These are phyloP conservation scores for Hydrophis major DNA, from an alignment of 2,797 vertebrate genomes.

Conservation along the genomic window DNA sequence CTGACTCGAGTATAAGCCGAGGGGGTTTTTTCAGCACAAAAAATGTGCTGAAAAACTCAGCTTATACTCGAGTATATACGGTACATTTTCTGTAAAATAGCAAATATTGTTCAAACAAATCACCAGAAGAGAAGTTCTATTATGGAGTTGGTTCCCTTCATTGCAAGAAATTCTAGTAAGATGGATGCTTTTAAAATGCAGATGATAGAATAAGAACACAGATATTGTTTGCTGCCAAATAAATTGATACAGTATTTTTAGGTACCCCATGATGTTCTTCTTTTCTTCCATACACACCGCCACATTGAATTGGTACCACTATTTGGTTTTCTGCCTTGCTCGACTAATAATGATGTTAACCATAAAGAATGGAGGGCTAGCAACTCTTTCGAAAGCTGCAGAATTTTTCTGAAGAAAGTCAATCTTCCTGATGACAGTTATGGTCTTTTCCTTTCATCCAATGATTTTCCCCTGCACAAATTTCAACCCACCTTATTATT, in stretches of 20 bases:
- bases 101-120: slow-evolving; percentile 15
- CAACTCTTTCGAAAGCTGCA: background rate
- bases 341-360: background rate
- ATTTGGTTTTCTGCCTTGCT: background rate
- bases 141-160: background rate
- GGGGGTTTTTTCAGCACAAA: too few relatives aligned
- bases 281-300: background rate
- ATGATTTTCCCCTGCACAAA: background rate
- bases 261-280: background rate
- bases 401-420: background rate
- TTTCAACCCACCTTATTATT: background rate
- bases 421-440: background rate
- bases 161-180: background rate
- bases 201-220: background rate
- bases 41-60: too few relatives aligned
- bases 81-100: slow-evolving; percentile 23
- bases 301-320: background rate
- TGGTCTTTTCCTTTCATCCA: background rate
- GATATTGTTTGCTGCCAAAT: background rate
- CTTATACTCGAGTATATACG: too few relatives aligned
- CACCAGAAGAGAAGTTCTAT: slow-evolving; percentile 2
- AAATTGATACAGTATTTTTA: background rate
- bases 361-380: background rate
- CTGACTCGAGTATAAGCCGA: too few relatives aligned
- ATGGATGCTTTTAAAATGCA: background rate